Conservation (phyloP, 2,888 invertebrate genomes). For the Ornithoptera priamus region DNA sequence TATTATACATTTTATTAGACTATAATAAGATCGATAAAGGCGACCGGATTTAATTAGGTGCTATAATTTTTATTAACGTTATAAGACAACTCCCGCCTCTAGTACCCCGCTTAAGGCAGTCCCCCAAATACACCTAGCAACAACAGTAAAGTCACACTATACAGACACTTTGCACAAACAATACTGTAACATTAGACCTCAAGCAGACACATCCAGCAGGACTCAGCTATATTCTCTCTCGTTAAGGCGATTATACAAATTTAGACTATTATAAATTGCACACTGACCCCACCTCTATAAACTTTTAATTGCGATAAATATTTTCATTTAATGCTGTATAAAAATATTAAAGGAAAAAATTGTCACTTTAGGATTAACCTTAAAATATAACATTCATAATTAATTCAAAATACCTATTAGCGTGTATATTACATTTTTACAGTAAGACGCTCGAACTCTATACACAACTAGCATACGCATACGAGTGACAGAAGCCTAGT, state of each 20-base stretch:
- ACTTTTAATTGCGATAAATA: slow-evolving; percentile 79
- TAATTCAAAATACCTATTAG: slow-evolving; percentile 66
- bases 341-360: slow-evolving; percentile 79
- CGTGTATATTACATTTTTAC: slow-evolving; percentile 79
- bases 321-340: slow-evolving; percentile 75
- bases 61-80: slow-evolving; percentile 2
- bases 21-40: slow-evolving; percentile 25
- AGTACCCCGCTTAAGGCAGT: slow-evolving; percentile 31
- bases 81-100: slow-evolving; percentile 4
- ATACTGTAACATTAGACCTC: slow-evolving; percentile 56
- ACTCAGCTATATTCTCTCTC: slow-evolving; percentile 78
- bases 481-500: slow-evolving; percentile 74
- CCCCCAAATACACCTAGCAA: slow-evolving; percentile 44
- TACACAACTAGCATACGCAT: slow-evolving; percentile 73
- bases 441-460: slow-evolving; percentile 72
- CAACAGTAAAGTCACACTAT: slow-evolving; percentile 42
- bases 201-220: slow-evolving; percentile 70
- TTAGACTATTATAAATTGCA: slow-evolving; percentile 76
- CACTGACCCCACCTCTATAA: slow-evolving; percentile 78
- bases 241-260: slow-evolving; percentile 77
- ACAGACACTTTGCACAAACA: slow-evolving; percentile 53
- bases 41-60: slow-evolving; percentile 9
- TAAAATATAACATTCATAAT: slow-evolving; percentile 69
- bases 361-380: slow-evolving; percentile 72
- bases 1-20: slow-evolving; percentile 17